phyloP scores from a whole-genome alignment of 2,888 invertebrate genomes.

The Deilephila elpenor region DNA sequence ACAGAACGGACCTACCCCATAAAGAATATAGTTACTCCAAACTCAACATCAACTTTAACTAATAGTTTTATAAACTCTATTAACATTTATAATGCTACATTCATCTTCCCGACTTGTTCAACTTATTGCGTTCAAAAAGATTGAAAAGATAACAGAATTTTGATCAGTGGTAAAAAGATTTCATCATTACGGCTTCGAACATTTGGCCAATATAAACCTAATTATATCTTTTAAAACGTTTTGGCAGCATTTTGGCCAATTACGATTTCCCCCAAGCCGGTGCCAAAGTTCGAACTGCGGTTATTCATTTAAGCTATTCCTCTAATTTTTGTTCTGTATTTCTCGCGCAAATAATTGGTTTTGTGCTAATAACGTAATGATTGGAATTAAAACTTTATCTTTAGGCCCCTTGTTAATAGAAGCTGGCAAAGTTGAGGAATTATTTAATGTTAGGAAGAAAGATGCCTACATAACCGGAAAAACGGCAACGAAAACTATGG shows the following conservation, averaged over 20 bases:
- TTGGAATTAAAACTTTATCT: conserved; percentile 18
- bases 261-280: conserved; percentile 26
- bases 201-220: conserved; percentile 21
- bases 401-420: neutral
- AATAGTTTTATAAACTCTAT: too few relatives aligned
- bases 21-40: too few relatives aligned
- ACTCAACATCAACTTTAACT: too few relatives aligned
- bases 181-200: neutral
- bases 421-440: neutral
- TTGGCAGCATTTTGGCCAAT: conserved; percentile 29
- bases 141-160: neutral
- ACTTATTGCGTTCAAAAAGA: neutral
- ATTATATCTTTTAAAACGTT: conserved; percentile 30
- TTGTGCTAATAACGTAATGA: conserved; percentile 11
- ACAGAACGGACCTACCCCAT: too few relatives aligned
- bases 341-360: conserved; percentile 25
- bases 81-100: too few relatives aligned
- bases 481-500: too few relatives aligned
- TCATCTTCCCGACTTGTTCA: too few relatives aligned
- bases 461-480: too few relatives aligned
- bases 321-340: conserved; percentile 23
- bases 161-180: neutral
- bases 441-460: too few relatives aligned
- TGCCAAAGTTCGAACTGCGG: conserved; percentile 20
- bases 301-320: conserved; percentile 26